Conservation (phyloP, 2,797 vertebrate genomes). For the Champsocephalus esox region DNA sequence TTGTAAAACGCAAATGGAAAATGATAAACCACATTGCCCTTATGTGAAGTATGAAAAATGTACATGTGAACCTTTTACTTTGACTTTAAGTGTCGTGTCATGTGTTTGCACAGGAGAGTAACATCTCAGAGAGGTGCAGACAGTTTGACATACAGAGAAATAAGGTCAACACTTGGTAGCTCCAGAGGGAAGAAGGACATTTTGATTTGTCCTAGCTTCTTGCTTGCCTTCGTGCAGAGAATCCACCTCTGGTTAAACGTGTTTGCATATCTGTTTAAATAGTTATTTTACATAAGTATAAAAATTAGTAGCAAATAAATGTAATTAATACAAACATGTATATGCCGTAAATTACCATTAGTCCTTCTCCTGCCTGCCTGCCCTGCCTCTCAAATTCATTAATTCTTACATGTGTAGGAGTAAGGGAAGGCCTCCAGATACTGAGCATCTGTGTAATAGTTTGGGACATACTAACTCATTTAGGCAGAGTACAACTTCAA, state of each 20-base stretch:
- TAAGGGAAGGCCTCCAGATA: slow-evolving; percentile 36
- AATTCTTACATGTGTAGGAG: slow-evolving; percentile 1
- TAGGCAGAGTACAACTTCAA: slow-evolving; percentile 53
- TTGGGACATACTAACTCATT: slow-evolving; percentile 50
- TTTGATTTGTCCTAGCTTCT: slow-evolving; percentile 13
- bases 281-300: not conserved
- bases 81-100: not conserved
- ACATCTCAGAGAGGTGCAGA: not conserved
- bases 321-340: not conserved
- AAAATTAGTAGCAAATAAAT: not conserved
- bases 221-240: not conserved
- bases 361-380: not conserved
- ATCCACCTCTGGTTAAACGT: slow-evolving; percentile 6
- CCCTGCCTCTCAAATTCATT: not conserved
- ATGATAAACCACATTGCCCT: not conserved
- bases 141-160: not conserved
- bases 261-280: no score
- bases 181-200: not conserved
- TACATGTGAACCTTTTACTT: not conserved
- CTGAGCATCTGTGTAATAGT: slow-evolving; percentile 66
- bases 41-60: not conserved
- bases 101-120: not conserved
- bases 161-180: not conserved
- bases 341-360: not conserved
- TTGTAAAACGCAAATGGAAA: not conserved